These are phyloP conservation scores for Polypterus senegalus DNA, from an alignment of 2,113 vertebrate species.

Conservation along the genomic window DNA sequence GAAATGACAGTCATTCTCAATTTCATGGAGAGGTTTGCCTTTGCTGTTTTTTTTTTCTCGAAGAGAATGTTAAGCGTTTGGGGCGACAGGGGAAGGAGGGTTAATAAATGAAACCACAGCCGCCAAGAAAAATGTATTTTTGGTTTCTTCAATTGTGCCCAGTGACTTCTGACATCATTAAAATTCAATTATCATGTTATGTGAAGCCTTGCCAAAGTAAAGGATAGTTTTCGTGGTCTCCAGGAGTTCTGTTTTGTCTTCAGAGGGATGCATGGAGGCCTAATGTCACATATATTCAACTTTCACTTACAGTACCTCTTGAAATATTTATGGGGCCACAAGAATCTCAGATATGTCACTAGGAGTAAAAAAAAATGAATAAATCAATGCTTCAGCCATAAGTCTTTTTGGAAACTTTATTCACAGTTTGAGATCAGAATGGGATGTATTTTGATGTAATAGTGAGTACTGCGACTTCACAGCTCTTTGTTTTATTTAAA, in stretches of 20 bases:
- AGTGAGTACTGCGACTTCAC: too few species aligned
- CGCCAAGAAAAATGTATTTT: conserved; percentile 5
- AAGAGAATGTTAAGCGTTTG: conserved; percentile 7
- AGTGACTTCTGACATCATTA: conserved; percentile 26
- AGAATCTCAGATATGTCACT: too few species aligned
- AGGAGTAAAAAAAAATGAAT: too few species aligned
- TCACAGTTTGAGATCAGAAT: too few species aligned
- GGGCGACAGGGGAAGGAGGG: background rate
- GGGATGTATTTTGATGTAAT: too few species aligned
- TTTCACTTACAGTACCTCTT: too few species aligned
- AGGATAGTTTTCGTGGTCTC: conserved; percentile 12
- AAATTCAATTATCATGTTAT: conserved; percentile 20
- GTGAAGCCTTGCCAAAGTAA: conserved; percentile 17
- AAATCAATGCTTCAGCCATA: too few species aligned
- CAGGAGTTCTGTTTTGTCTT: conserved; percentile 4
- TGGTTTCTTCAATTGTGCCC: conserved; percentile 16
- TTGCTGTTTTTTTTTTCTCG: conserved; percentile 9
- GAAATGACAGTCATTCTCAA: conserved; percentile 25
- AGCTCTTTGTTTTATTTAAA: too few species aligned
- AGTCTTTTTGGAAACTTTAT: too few species aligned
- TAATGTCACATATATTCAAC: too few species aligned
- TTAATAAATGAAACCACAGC: background rate
- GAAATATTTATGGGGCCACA: too few species aligned
- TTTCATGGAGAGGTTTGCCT: background rate
- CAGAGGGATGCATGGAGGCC: too few species aligned